Conservation (phyloP, 2,113 vertebrate species). For the Muntiacus reevesi region DNA sequence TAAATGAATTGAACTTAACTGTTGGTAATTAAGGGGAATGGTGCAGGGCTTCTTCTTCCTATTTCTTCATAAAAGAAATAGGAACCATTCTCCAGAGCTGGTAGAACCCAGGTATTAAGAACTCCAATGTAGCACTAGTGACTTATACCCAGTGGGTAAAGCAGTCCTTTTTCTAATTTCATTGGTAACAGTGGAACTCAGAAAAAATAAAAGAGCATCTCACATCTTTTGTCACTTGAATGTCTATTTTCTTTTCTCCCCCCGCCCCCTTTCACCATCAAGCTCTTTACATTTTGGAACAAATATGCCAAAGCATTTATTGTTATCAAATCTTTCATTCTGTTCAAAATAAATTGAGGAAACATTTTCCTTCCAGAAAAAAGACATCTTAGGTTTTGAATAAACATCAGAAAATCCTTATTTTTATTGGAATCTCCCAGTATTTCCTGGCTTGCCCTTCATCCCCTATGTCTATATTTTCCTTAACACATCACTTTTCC, state of each 20-base stretch:
- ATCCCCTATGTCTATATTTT: conserved; percentile 65
- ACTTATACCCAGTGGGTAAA: not conserved
- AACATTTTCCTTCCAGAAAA: not conserved
- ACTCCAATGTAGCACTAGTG: rapidly evolving
- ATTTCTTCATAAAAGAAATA: not conserved
- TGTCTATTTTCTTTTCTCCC: not conserved
- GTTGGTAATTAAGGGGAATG: not conserved
- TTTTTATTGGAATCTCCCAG: conserved; percentile 55
- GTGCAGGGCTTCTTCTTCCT: not conserved
- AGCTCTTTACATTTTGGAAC: not conserved
- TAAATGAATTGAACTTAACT: not conserved
- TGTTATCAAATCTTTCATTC: not conserved
- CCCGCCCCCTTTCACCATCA: not conserved
- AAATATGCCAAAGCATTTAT: not conserved
- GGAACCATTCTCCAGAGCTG: not conserved
- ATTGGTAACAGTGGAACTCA: not conserved
- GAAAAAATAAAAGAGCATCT: not conserved
- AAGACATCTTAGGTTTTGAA: conserved; percentile 57
- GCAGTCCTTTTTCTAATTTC: not conserved
- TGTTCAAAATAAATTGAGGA: not conserved
- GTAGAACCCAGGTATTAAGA: not conserved
- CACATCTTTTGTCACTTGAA: not conserved
- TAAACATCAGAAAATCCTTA: conserved; percentile 48
- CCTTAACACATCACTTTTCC: conserved; percentile 77
- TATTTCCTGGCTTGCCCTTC: conserved; percentile 68